Base-by-base conservation (phyloP, 2,888 invertebrate species). In the Asteroscopus sphinx region DNA sequence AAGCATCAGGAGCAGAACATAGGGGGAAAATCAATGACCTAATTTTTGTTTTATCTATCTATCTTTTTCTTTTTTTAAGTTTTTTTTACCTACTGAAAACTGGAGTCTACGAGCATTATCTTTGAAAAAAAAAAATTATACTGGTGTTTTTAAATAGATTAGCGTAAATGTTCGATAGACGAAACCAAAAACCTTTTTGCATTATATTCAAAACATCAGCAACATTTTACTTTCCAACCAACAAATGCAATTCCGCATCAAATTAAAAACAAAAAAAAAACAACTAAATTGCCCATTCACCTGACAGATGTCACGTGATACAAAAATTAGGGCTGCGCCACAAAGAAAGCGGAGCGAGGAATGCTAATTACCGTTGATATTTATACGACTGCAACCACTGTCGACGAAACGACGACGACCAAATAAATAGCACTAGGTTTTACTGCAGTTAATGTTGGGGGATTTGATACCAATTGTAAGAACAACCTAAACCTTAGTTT, bases 301-400 rank as follows among this genome's bases (percentile, higher is more conserved):
- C 60, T 60, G 70, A 74, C 72, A 80, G 77, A 75, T 68, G 79
- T 81, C 85, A 86, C 88, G 87, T 83, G 82, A 86, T 77, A 74
- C 76, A 83, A 83, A 83, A 85, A 90, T 85, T 84, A 88, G 81
- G 80, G 80, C 62, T 76, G 65, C 61, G 67, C 73, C 68, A 77
- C 77, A 73, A 79, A 73, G 72, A 73, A 65, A 71, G 44, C 60
- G 53, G 70, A 68, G 62, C 63, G 63, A 61, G 75, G 81, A 88
- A 91, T 89, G 89, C 86, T 93, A 92, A 93, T 93, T 91, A 86
- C 85, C 64, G 75, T 72, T 77, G 68, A 85, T 89, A 89, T 91
- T 93, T 91, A 91, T 90, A 88, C 81, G 81, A 86, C 88, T 87
- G 88, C 89, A 87, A 80, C 79, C 77, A 69, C 71, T 75, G 72